phyloP scores from a whole-genome alignment of 2,888 invertebrate genomes.

The Drosophila paracracens region DNA sequence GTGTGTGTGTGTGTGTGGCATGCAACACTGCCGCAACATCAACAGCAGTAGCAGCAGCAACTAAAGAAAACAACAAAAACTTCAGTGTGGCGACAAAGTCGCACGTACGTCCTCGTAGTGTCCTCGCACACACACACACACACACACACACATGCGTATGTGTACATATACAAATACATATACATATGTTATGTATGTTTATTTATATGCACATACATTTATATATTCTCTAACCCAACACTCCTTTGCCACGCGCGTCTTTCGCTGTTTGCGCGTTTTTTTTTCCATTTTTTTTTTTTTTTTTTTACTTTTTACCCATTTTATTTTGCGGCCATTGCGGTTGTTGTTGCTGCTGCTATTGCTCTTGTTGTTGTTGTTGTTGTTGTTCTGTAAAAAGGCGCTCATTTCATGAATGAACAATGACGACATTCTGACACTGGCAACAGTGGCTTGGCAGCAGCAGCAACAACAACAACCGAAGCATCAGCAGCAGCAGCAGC shows the following conservation, averaged over 20 bases:
- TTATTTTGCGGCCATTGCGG: slow-evolving; percentile 75
- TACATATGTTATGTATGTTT: neutral
- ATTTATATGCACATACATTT: slow-evolving; percentile 2
- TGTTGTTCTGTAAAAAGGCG: slow-evolving; percentile 59
- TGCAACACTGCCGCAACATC: slow-evolving; percentile 68
- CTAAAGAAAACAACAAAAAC: slow-evolving; percentile 36
- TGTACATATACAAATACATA: neutral
- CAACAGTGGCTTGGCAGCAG: slow-evolving; percentile 43
- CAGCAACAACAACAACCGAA: slow-evolving; percentile 17
- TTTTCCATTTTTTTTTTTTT: slow-evolving; percentile 17
- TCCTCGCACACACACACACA: slow-evolving; percentile 61
- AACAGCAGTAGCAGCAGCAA: slow-evolving; percentile 43
- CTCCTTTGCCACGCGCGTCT: slow-evolving; percentile 68
- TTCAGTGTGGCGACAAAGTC: slow-evolving; percentile 60
- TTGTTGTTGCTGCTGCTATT: slow-evolving; percentile 49
- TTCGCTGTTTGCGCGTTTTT: slow-evolving; percentile 23
- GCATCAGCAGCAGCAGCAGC: slow-evolving; percentile 12
- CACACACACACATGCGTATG: slow-evolving; percentile 22
- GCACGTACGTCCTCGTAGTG: slow-evolving; percentile 77
- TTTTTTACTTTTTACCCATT: slow-evolving; percentile 44
- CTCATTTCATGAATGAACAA: slow-evolving; percentile 79
- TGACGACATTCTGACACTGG: slow-evolving; percentile 77
- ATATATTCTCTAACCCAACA: slow-evolving; percentile 41
- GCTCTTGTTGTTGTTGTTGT: slow-evolving; percentile 60
- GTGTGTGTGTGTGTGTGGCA: slow-evolving; percentile 45